phyloP scores from a whole-genome alignment of 1,140 invertebrate species.

The Lerema accius region DNA sequence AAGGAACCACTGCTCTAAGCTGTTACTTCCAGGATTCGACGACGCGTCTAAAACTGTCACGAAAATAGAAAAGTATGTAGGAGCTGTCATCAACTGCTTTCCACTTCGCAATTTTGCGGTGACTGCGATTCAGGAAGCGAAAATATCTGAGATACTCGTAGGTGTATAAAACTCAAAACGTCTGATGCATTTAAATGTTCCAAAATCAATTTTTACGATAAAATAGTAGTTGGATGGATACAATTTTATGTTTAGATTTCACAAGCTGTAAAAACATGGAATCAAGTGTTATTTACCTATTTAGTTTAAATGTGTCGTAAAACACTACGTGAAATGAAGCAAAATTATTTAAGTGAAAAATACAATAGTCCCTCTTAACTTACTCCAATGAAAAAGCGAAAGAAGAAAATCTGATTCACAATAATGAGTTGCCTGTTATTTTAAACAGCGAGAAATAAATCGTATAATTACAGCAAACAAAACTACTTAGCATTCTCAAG shows the following conservation, averaged over 20 bases:
- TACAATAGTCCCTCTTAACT: too few relatives aligned
- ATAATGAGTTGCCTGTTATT: too few relatives aligned
- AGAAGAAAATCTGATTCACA: too few relatives aligned
- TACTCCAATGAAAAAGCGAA: too few relatives aligned
- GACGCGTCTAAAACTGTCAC: neutral
- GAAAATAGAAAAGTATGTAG: constrained; percentile 3
- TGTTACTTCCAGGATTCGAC: neutral
- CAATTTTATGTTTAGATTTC: constrained; percentile 18
- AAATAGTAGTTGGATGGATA: constrained; percentile 10
- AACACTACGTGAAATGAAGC: too few relatives aligned
- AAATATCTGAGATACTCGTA: neutral
- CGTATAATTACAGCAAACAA: too few relatives aligned
- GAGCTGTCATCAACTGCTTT: neutral
- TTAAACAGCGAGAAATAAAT: too few relatives aligned
- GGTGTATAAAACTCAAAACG: constrained; percentile 8
- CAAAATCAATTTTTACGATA: constrained; percentile 17
- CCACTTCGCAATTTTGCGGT: constrained; percentile 3
- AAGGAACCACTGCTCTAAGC: neutral
- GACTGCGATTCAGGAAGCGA: neutral
- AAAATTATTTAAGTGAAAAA: too few relatives aligned
- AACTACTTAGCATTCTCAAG: too few relatives aligned
- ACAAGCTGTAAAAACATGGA: neutral
- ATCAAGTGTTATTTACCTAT: too few relatives aligned
- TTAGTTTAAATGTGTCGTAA: too few relatives aligned
- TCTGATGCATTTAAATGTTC: constrained; percentile 24